Percentiles rank a stretch among this genome's conserved stretches.
Evolutionary conservation across 1,140 invertebrate species (phyloP).

Genomic region (Drosophila paulistorum): DNA sequence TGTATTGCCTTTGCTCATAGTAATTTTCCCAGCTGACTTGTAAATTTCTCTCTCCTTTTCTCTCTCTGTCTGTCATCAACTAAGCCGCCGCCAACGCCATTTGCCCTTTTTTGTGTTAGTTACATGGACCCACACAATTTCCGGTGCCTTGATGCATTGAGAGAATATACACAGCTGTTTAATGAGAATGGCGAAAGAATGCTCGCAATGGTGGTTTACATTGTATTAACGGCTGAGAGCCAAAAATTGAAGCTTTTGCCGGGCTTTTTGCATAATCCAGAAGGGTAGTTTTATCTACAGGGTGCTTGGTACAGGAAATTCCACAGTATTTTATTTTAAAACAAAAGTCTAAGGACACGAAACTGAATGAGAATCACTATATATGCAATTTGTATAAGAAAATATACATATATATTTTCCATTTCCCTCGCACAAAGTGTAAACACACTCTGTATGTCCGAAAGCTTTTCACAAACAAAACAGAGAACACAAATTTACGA

Average conservation of each 20-base stretch:
- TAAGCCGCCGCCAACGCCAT: slow-evolving; percentile 37
- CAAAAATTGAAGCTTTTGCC: background rate
- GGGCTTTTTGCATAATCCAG: background rate
- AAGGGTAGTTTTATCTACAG: background rate
- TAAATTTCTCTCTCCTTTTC: background rate
- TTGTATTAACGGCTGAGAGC: slow-evolving; percentile 18
- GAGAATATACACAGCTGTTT: slow-evolving; percentile 40
- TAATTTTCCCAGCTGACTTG: slow-evolving; percentile 72
- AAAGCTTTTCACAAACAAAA: slow-evolving; percentile 16
- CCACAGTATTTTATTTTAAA: too few relatives aligned
- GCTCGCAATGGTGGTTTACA: background rate
- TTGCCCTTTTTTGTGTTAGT: slow-evolving; percentile 41
- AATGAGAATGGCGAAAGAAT: background rate
- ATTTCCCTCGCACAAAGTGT: background rate
- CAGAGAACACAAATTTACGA: slow-evolving; percentile 16
- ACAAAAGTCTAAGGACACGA: too few relatives aligned
- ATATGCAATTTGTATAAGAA: too few relatives aligned
- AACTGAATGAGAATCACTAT: too few relatives aligned
- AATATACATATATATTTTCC: too few relatives aligned
- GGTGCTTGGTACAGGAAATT: too few relatives aligned
- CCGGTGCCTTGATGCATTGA: slow-evolving; percentile 37
- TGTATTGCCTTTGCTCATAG: slow-evolving; percentile 28
- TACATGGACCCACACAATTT: slow-evolving; percentile 43
- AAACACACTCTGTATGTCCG: background rate
- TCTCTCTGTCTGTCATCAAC: background rate